A percentile compares a stretch with the other conserved stretches of the same genome.
phyloP scores from a whole-genome alignment of 2,797 vertebrate genomes.

The Anniella stebbinsi region DNA sequence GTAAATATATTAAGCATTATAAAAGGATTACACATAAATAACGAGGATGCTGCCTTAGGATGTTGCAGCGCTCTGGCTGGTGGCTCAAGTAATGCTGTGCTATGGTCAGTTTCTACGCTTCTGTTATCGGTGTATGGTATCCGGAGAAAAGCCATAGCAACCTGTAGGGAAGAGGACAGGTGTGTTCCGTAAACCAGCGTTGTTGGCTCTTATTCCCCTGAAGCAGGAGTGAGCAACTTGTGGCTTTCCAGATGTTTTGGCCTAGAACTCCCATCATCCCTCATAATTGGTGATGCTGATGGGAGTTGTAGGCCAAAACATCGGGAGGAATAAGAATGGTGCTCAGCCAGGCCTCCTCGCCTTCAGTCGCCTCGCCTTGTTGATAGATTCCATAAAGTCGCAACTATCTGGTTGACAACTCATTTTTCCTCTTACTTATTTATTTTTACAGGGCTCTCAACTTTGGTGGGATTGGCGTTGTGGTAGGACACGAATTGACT shows the following conservation, averaged over 20 bases:
- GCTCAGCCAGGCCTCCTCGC: neutral
- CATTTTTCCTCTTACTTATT: rapidly evolving
- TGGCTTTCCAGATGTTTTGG: too few relatives aligned
- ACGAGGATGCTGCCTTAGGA: too few relatives aligned
- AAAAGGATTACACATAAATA: too few relatives aligned
- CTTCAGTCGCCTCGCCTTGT: neutral
- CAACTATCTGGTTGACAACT: too few relatives aligned
- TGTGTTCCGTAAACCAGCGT: too few relatives aligned
- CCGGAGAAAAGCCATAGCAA: too few relatives aligned
- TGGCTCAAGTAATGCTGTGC: neutral
- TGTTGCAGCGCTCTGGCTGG: neutral
- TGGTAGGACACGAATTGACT: conserved; percentile 97
- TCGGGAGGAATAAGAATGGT: too few relatives aligned
- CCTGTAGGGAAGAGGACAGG: too few relatives aligned
- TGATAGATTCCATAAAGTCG: neutral
- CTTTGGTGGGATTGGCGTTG: conserved; percentile 95
- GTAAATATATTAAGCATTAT: too few relatives aligned
- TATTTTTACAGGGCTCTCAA: conserved; percentile 88
- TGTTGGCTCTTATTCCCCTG: neutral
- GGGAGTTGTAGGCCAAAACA: too few relatives aligned
- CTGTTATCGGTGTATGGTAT: neutral
- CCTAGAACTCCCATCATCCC: too few relatives aligned
- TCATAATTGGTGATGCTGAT: too few relatives aligned
- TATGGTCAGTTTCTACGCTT: neutral
- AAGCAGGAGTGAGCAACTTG: neutral